phyloP scores from a whole-genome alignment of 2,888 invertebrate genomes.

The Tetragnatha montana region DNA sequence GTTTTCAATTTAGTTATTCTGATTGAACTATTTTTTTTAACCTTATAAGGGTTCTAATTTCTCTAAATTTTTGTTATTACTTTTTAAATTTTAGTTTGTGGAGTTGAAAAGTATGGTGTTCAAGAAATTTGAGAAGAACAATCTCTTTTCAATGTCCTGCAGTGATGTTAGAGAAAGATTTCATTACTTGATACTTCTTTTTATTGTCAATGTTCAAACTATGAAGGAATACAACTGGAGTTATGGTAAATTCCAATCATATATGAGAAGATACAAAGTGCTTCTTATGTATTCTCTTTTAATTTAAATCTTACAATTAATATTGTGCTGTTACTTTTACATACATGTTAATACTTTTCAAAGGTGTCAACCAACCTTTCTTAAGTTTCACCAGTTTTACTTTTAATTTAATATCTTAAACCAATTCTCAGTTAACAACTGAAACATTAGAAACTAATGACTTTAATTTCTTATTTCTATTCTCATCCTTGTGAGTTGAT shows the following conservation, averaged over 20 bases:
- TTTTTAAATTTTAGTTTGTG: conserved; percentile 86
- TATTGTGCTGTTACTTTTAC: too few relatives aligned
- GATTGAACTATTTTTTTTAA: too few relatives aligned
- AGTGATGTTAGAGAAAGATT: conserved; percentile 98
- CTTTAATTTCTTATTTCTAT: too few relatives aligned
- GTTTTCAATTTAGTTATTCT: neutral
- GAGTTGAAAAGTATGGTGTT: conserved; percentile 99
- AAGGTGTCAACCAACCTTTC: too few relatives aligned
- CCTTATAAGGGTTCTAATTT: too few relatives aligned
- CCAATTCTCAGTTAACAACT: too few relatives aligned
- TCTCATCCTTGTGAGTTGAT: too few relatives aligned
- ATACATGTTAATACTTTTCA: too few relatives aligned
- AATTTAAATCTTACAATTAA: neutral
- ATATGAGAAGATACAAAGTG: neutral
- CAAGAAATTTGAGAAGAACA: conserved; percentile 99
- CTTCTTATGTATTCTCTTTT: conserved; percentile 2
- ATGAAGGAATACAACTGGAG: conserved; percentile 99
- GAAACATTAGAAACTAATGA: too few relatives aligned
- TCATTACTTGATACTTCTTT: conserved; percentile 91
- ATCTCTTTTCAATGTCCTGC: conserved; percentile 95
- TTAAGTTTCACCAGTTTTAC: too few relatives aligned
- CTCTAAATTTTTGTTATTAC: neutral
- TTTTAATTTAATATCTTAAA: too few relatives aligned
- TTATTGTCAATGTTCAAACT: conserved; percentile 96
- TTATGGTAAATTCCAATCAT: conserved; percentile 77